phyloP scores from a whole-genome alignment of 2,113 vertebrate species.

The Cercopithecus mona region DNA sequence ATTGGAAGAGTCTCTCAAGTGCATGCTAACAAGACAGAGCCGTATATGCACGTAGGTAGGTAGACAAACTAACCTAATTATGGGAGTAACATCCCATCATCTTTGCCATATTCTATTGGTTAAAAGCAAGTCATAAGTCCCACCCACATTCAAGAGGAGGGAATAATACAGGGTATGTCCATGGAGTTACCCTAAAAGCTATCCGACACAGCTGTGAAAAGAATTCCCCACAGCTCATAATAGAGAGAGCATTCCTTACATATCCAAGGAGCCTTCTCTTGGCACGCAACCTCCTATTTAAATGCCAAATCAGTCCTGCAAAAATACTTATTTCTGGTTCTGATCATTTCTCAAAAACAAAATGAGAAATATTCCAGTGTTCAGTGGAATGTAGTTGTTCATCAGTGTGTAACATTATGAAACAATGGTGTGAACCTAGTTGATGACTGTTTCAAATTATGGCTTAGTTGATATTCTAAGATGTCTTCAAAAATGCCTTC shows the following conservation, averaged over 20 bases:
- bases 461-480: not conserved
- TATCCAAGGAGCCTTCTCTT: not conserved
- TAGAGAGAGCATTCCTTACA: not conserved
- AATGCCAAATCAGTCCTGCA: not conserved
- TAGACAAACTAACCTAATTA: not conserved
- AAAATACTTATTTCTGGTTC: slow-evolving; percentile 5
- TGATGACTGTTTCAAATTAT: not conserved
- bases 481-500: not conserved
- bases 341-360: slow-evolving; percentile 9
- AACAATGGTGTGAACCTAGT: not conserved
- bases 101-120: not conserved
- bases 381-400: not conserved
- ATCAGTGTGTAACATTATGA: not conserved
- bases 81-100: not conserved
- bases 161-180: not conserved
- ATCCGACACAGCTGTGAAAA: not conserved
- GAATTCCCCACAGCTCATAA: not conserved
- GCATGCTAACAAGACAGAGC: not conserved
- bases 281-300: not conserved
- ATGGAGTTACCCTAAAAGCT: not conserved
- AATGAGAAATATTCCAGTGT: not conserved
- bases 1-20: not conserved
- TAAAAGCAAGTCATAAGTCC: not conserved
- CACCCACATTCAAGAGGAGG: not conserved
- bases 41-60: not conserved